Base-by-base conservation (phyloP, 1,140 invertebrate species). In the Wasmannia auropunctata region DNA sequence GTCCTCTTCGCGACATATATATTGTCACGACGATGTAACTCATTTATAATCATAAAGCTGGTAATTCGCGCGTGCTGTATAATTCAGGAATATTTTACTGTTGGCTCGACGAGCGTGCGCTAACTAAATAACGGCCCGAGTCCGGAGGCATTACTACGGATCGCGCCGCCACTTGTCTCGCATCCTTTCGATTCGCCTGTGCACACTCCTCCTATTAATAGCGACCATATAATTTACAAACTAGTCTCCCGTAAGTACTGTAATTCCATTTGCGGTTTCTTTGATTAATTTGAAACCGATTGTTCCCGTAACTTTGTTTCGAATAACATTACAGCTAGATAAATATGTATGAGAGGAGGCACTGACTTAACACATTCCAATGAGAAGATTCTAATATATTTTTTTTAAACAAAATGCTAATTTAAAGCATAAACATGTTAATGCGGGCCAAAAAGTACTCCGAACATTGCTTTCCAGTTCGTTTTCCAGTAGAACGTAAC, bases 41-140 rank as follows among this genome's bases (percentile, higher is more conserved):
- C 77, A 80, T 80, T 80, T 80, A 80, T 80, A 80, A 80, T 80
- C 77, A 80, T 80, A 80, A 80, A 80, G 77, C 77, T 54, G 62
- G 77, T 80, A 80, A 80, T 80, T 80, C 77, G 77, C 77, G 77
- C 77, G 77, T 80, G 77, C 62, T 80, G 77, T 80, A 80, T 80
- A 80, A 80, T 80, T 80, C 77, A 69, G 63, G 63, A 80, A 80
- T 80, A 80, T 80, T 80, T 80, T 80, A 80, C 77, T 40, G 63
- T 65, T 51, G 77, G 46, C 77, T 69, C 63, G 77, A 80, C 62
- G 77, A 77, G 74, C 74, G 56, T 77, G 63, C 77, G 62, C 63
- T 80, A 80, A 80, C 77, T 80, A 80, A 80, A 80, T 80, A 80
- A 80, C 77, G 63, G 34, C 46, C 63, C 49, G 31, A 65, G 43